Base-by-base conservation (phyloP, 2,888 invertebrate genomes). In the Amphipoea lucens region DNA sequence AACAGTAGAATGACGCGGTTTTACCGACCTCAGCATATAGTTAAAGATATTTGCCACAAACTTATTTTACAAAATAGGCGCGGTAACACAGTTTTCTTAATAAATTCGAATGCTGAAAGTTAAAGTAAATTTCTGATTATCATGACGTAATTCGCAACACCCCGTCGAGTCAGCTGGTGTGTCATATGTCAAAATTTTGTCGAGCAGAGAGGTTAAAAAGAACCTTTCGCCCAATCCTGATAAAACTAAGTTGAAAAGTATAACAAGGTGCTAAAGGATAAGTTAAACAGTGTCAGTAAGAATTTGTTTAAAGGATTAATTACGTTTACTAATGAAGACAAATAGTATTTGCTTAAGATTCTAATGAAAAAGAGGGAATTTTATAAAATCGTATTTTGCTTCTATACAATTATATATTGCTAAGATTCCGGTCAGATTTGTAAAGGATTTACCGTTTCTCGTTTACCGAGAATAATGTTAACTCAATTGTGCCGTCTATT, bases 321-420 rank as follows among this genome's bases (percentile, higher is more conserved):
- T 87, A 81, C 88, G 66, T 82, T 85, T 63, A 63, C 84, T 90
- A 89, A 89, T 90, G 83, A 88, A 88, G 84, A 88, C 68, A 72
- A 74, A 89, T 90, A 81, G 76, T 86, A 82, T 89, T 90, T 85
- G 81, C 83, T 60, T 45, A 65, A 88, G 76, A 78, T 63, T 66
- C 62, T 78, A 76, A 62, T 48, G 63, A 78, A 78, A 60, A 76
- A 63, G 73, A 70, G 57, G 14, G 72, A 45, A 81, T 72, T 84
- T 84, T 70, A 63, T 70, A 40, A 72, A 85, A 66, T 75, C 5
- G 62, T 68, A 71, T 48, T 48, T 48, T 68, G 29, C 7, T 45
- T 45, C 5, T 36, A 54, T 11, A 66, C 42, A 81, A n/a, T 11
- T 71, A 40, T 20, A 12, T 48, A 68, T 62, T 29, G 9, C 78